Base-by-base conservation (phyloP, 2,113 vertebrate genomes). In the Bubo scandiacus region DNA sequence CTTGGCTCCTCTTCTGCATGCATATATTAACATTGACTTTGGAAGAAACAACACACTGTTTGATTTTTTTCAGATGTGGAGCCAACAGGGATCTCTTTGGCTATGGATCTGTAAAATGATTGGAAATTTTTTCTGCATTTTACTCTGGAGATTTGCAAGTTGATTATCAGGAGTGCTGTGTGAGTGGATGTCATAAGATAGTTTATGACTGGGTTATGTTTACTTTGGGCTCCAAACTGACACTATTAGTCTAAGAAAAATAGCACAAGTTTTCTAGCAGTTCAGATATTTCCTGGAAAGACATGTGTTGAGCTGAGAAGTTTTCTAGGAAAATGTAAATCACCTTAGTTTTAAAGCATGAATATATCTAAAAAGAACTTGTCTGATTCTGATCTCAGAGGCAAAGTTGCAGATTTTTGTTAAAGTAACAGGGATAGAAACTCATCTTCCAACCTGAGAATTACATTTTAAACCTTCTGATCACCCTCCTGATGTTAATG, bases 201-300 rank as follows among this genome's bases (percentile, higher is more conserved):
- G 63, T 80, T 93, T 94, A 78, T 57, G 47, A 49, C 36, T 55
- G 25, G 51, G 7, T 77, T 93, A 77, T 83, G 83, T 93, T 96
- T 94, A 84, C 86, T 68, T 88, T 81, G 72, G 84, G 19, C 32
- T 74, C 52, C 54, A 90, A 70, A 70, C 7, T 82, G 80, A 93
- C 62, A 87, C 40, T 57, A 40, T 89, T 92, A 91, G 20, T 16
- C 15, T 88, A 67, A 86, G 32, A 19, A 79, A 87, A 92, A 90
- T 6, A 82, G 34, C 91, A 61, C 3, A 87, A 67, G 21, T 72
- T 91, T 91, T 82, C 34, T 67, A 91, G 18, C 22, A 67, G 36
- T 91, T 90, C 70, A 82, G 74, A 84, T 79, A 85, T 79, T 96
- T 92, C 91, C 82, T 94, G 65, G 93, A 95, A 96, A 91, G n/a